A percentile compares a stretch with the other conserved stretches of the same genome.
These are phyloP conservation scores for Ommatoiulus sabulosus DNA, from an alignment of 2,888 invertebrate genomes.

Conservation along the genomic window DNA sequence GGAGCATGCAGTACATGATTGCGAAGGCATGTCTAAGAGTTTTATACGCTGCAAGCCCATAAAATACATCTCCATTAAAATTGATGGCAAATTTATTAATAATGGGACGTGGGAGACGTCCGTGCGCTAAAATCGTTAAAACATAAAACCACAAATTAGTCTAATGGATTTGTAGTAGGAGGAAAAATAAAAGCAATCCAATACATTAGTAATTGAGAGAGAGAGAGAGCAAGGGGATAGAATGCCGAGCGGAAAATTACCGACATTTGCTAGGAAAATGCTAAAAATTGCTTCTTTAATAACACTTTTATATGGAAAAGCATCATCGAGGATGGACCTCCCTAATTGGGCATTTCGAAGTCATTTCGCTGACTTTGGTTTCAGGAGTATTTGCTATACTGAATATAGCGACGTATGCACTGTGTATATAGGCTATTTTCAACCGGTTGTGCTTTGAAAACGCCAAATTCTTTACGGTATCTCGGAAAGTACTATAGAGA, in stretches of 20 bases:
- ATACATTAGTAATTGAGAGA: conserved; percentile 1
- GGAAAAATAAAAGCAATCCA: conserved; percentile 1
- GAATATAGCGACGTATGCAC: no score
- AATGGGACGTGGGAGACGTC: neutral
- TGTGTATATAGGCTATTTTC: no score
- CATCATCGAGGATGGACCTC: neutral
- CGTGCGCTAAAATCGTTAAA: conserved; percentile 1
- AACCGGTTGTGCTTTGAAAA: no score
- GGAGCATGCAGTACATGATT: neutral
- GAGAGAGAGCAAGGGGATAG: neutral
- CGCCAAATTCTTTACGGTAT: no score
- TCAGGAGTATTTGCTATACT: no score
- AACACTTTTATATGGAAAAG: neutral
- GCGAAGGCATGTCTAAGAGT: neutral
- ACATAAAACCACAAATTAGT: conserved; percentile 1
- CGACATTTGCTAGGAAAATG: neutral
- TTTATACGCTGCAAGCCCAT: neutral
- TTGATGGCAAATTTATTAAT: neutral
- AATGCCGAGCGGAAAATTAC: neutral
- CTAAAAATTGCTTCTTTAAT: neutral
- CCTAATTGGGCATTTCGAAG: neutral
- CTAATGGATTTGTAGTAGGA: neutral
- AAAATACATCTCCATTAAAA: conserved; percentile 1
- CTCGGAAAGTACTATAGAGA: no score
- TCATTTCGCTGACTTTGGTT: no score